Evolutionary conservation across 2,113 vertebrate genomes (phyloP).

Genomic region (Mugil cephalus): DNA sequence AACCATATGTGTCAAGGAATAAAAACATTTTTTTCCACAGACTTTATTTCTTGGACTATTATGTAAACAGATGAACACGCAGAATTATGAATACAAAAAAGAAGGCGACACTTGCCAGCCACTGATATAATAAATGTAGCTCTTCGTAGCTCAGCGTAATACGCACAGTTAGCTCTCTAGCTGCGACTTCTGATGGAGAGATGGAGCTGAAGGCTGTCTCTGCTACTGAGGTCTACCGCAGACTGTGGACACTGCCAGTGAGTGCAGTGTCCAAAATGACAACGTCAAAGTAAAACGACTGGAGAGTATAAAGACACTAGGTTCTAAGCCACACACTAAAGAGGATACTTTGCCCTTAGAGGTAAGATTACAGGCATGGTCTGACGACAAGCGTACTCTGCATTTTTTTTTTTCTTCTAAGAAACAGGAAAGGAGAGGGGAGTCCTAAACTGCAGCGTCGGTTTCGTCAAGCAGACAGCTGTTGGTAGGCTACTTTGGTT

Average conservation of each 20-base stretch:
- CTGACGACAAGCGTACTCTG: slow-evolving; percentile 44
- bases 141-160: slow-evolving; percentile 18
- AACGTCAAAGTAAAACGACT: not conserved
- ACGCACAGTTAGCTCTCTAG: slow-evolving; percentile 40
- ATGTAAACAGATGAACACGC: slow-evolving; percentile 44
- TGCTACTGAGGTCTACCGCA: slow-evolving; percentile 16
- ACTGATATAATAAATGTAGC: slow-evolving; percentile 3
- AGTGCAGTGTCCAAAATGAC: not conserved
- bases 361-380: slow-evolving; percentile 19
- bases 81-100: slow-evolving; percentile 25
- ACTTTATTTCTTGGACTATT: slow-evolving; percentile 73
- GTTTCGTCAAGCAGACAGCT: slow-evolving; percentile 64
- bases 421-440: slow-evolving; percentile 18
- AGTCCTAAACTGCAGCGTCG: slow-evolving; percentile 41
- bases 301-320: not conserved
- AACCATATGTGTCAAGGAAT: no score
- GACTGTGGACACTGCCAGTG: slow-evolving; percentile 8
- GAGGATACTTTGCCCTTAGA: slow-evolving; percentile 7
- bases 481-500: slow-evolving; percentile 71
- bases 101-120: slow-evolving; percentile 8
- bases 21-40: not conserved
- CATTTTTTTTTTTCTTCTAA: slow-evolving; percentile 42
- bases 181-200: slow-evolving; percentile 18
- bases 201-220: not conserved
- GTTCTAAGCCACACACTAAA: slow-evolving; percentile 11